Percentiles rank a stretch among this genome's conserved stretches.
Conservation (phyloP, 2,113 vertebrate species). For the Myocastor coypus region DNA sequence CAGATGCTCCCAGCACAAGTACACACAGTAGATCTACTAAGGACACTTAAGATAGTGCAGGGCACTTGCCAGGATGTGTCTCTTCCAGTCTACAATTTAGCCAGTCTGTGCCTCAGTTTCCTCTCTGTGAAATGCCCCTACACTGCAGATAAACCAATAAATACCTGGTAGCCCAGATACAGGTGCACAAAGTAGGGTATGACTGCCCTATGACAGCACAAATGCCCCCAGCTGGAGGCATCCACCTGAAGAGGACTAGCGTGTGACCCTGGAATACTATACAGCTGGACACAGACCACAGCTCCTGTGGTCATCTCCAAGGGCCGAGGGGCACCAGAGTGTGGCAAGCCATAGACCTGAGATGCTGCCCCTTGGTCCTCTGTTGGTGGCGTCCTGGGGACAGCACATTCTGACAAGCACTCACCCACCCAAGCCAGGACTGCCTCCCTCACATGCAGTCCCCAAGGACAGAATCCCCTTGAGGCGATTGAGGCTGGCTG, state of each 20-base stretch:
- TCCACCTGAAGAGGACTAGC: background rate
- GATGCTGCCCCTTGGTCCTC: background rate
- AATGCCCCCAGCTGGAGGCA: no score
- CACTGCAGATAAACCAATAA: background rate
- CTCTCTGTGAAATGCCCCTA: background rate
- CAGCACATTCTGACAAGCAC: background rate
- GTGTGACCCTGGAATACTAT: accelerated
- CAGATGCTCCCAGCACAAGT: background rate
- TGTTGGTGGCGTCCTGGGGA: background rate
- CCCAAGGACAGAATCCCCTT: background rate
- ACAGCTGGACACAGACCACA: background rate
- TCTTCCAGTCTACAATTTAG: no score
- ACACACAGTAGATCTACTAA: background rate
- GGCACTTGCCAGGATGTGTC: background rate
- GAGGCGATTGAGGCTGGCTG: background rate
- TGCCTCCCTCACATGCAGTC: background rate
- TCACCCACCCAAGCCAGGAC: background rate
- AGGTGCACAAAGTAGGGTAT: background rate
- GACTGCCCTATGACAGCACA: background rate
- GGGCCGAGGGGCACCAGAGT: background rate
- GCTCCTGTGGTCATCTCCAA: background rate
- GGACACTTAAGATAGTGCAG: background rate
- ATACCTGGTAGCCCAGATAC: background rate
- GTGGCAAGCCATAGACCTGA: background rate
- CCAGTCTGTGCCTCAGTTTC: background rate